Base-by-base conservation (phyloP, 2,888 invertebrate species). In the Tromatobia lineatoria region DNA sequence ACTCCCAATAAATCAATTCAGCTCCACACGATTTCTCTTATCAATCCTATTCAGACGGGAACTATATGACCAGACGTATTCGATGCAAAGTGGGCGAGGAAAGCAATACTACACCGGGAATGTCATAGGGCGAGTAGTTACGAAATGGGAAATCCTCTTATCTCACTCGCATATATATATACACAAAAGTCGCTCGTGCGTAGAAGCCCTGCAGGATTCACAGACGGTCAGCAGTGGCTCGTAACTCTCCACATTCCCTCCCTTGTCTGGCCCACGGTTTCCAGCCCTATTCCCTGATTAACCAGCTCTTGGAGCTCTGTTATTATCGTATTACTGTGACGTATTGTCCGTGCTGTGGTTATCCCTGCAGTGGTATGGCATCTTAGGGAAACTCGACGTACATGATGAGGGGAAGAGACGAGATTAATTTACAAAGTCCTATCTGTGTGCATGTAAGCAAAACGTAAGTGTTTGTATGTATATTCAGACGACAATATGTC, bases 191-290 rank as follows among this genome's bases (percentile, higher is more conserved):
- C 83, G 70, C 64, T 87, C 83, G 82, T 85, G 87, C 87, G 80
- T 88, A 75, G 87, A 88, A 88, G 87, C 86, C 88, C 85, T 67
- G 69, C 79, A 83, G 86, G 80, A 87, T 86, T 86, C 82, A 57
- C 77, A 83, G 75, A 66, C 87, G 61, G 80, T 66, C 50, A 45
- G 3, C 52, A 11, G 64, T 45, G 57, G 59, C 50, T 45, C 59
- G 38, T n/a, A 25, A 20, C 54, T 25, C 34, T 38, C 52, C 2
- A 34, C 15, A 29, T 20, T 20, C 52, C 20, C 20, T 38, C 23
- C 23, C 3, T 45, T 59, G 25, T 20, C 47, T 8, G 15, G 18
- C 29, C 29, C 10, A 2, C 42, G 3, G 11, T 64, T 38, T 64
- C 64, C 8, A 64, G 20, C 38, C 38, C 59, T n/a, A 50, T 67